Evolutionary conservation across 2,113 vertebrate genomes (phyloP).

Genomic region (Alosa alosa): DNA sequence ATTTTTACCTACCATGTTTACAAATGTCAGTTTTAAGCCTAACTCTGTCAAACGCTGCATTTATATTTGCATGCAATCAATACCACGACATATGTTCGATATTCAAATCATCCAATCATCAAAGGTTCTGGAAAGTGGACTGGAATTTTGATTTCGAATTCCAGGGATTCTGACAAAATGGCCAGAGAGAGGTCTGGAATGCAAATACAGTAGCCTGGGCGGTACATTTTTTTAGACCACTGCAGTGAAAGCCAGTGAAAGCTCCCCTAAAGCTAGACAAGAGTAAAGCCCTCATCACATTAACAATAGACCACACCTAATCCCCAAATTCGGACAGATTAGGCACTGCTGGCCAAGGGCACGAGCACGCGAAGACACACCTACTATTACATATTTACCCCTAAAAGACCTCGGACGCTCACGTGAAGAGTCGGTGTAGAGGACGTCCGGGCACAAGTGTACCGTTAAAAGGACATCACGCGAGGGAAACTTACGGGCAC

Average conservation of each 20-base stretch:
- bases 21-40: not conserved
- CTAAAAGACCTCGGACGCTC: slow-evolving; percentile 7
- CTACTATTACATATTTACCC: not conserved
- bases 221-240: not conserved
- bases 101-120: not conserved
- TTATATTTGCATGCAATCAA: not conserved
- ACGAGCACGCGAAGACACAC: not conserved
- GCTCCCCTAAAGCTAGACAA: not conserved
- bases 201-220: not conserved
- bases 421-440: slow-evolving; percentile 36
- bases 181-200: not conserved
- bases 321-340: not conserved
- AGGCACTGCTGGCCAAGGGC: not conserved
- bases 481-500: slow-evolving; percentile 18
- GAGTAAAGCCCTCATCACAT: slow-evolving; percentile 9
- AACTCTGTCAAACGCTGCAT: not conserved
- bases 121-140: too few relatives aligned
- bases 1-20: not conserved
- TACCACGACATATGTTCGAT: not conserved
- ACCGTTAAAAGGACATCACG: slow-evolving; percentile 35
- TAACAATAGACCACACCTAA: slow-evolving; percentile 25
- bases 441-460: slow-evolving; percentile 28
- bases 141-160: not conserved
- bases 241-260: not conserved
- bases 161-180: not conserved